Evolutionary conservation across 2,797 vertebrate genomes (phyloP).

Genomic region (Philypnodon macrostomus): DNA sequence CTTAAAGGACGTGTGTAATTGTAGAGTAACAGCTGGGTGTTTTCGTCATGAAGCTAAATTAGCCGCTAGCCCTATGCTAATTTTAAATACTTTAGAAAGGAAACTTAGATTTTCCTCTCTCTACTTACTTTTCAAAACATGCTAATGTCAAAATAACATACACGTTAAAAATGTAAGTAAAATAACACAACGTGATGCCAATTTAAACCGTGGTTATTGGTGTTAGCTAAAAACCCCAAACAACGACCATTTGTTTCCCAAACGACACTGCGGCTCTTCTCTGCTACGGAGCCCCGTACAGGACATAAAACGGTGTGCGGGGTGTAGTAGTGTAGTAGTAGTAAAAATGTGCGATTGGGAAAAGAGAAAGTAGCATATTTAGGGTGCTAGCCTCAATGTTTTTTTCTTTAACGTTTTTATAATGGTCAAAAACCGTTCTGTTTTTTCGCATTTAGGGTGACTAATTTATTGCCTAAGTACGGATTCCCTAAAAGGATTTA

Average conservation of each 20-base stretch:
- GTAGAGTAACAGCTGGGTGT: neutral
- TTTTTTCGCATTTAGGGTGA: too few species aligned
- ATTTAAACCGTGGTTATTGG: constrained; percentile 1
- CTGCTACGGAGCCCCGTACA: constrained; percentile 36
- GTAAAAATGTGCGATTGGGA: too few species aligned
- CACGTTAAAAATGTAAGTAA: neutral
- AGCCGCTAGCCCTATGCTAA: constrained; percentile 45
- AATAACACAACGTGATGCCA: neutral
- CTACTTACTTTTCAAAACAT: neutral
- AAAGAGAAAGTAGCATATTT: too few species aligned
- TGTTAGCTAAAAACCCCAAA: constrained; percentile 53
- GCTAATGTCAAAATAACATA: neutral
- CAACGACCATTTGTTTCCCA: constrained; percentile 56
- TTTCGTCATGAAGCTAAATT: constrained; percentile 48
- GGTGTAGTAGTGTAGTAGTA: too few species aligned
- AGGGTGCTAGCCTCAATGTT: too few species aligned
- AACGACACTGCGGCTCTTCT: constrained; percentile 28
- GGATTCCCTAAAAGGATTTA: too few species aligned
- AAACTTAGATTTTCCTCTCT: neutral
- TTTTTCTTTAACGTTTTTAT: too few species aligned
- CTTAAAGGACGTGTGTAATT: neutral
- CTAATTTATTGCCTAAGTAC: too few species aligned
- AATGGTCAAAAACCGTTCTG: too few species aligned
- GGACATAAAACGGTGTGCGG: constrained; percentile 40
- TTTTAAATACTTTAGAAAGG: neutral